Percentiles rank a stretch among this genome's conserved stretches.
phyloP scores from a whole-genome alignment of 1,140 invertebrate genomes.

The Zaprionus vittiger region DNA sequence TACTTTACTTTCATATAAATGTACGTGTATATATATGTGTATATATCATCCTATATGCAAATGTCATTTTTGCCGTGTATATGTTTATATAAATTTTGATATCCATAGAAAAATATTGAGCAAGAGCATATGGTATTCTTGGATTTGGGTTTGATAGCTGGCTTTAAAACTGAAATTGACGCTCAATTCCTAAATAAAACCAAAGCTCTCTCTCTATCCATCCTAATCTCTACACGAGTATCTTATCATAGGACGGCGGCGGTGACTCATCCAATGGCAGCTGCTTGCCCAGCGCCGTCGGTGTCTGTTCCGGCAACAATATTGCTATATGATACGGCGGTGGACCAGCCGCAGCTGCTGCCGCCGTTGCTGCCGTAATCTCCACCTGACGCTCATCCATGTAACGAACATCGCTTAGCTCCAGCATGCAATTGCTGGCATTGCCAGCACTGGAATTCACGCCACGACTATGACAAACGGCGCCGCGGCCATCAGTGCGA shows the following conservation, averaged over 20 bases:
- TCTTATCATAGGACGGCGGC: slow-evolving; percentile 87
- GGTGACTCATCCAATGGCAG: slow-evolving; percentile 85
- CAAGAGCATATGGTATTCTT: slow-evolving; percentile 62
- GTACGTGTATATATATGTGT: slow-evolving; percentile 57
- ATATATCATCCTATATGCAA: slow-evolving; percentile 50
- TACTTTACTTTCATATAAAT: slow-evolving; percentile 53
- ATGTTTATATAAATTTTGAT: slow-evolving; percentile 79
- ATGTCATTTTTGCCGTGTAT: slow-evolving; percentile 59
- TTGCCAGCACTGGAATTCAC: slow-evolving; percentile 29
- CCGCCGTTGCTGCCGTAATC: slow-evolving; percentile 48
- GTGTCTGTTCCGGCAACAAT: slow-evolving; percentile 85
- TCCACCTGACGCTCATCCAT: slow-evolving; percentile 56
- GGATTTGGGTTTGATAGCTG: slow-evolving; percentile 35
- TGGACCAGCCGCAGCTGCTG: slow-evolving; percentile 70
- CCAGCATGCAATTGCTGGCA: slow-evolving; percentile 50
- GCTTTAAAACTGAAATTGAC: slow-evolving; percentile 52
- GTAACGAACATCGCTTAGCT: slow-evolving; percentile 60
- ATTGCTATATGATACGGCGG: slow-evolving; percentile 88
- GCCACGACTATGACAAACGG: slow-evolving; percentile 56
- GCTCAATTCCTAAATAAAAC: slow-evolving; percentile 62
- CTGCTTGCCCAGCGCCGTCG: slow-evolving; percentile 64
- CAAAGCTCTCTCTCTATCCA: slow-evolving; percentile 17
- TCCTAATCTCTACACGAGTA: slow-evolving; percentile 82
- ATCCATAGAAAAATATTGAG: slow-evolving; percentile 80
- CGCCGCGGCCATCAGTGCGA: slow-evolving; percentile 44